A percentile compares a stretch with the other conserved stretches of the same genome.
These are phyloP conservation scores for Willowsia nigromaculata DNA, from an alignment of 2,888 invertebrate genomes.

Conservation along the genomic window DNA sequence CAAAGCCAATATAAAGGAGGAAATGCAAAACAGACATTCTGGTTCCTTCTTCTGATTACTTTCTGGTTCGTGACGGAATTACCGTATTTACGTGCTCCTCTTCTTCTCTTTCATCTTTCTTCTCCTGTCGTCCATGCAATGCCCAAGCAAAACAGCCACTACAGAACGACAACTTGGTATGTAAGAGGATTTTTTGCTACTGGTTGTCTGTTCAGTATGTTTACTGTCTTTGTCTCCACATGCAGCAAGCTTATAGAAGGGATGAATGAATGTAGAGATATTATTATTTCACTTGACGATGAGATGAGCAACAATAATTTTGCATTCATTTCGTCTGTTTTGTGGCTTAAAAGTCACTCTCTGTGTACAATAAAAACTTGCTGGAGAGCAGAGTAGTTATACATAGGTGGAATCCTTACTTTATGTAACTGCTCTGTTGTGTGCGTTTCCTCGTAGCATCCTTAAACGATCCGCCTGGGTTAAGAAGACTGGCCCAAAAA, in stretches of 20 bases:
- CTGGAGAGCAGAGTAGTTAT: background rate
- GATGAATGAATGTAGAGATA: slow-evolving; percentile 4
- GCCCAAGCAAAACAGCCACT: background rate
- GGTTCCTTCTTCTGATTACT: slow-evolving; percentile 25
- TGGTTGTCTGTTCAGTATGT: background rate
- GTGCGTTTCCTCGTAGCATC: background rate
- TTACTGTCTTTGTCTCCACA: slow-evolving; percentile 8
- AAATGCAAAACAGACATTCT: slow-evolving; percentile 19
- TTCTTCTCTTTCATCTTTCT: background rate
- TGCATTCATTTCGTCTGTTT: slow-evolving; percentile 18
- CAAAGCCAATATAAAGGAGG: slow-evolving; percentile 4
- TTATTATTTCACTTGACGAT: slow-evolving; percentile 28
- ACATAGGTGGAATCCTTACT: too few relatives aligned
- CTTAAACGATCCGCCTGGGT: slow-evolving; percentile 18
- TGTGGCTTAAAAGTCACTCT: slow-evolving; percentile 4
- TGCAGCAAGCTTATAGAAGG: background rate
- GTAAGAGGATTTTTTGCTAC: background rate
- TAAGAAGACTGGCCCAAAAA: slow-evolving; percentile 5
- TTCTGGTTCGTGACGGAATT: slow-evolving; percentile 47
- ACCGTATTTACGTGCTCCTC: slow-evolving; percentile 26
- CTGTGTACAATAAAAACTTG: background rate
- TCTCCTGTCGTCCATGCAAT: background rate
- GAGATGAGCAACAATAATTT: background rate
- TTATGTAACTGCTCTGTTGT: too few relatives aligned
- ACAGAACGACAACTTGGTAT: background rate